phyloP scores from a whole-genome alignment of 1,140 invertebrate species.

The Ceratosolen fusciceps region DNA sequence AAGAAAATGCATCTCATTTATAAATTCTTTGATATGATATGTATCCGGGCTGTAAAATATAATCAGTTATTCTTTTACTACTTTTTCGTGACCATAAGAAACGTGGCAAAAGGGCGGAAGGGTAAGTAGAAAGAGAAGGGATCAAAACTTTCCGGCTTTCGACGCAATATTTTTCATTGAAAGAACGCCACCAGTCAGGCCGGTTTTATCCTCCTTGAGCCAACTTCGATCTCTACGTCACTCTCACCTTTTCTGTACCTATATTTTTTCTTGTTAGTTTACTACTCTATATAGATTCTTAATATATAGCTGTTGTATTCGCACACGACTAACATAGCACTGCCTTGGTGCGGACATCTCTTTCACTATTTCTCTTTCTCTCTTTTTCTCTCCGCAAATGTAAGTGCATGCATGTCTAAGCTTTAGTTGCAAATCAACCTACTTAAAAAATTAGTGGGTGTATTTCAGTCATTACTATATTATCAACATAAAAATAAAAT shows the following conservation, averaged over 20 bases:
- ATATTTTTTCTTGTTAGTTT: not conserved
- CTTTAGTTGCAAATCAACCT: too few species aligned
- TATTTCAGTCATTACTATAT: too few species aligned
- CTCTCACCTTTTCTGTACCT: not conserved
- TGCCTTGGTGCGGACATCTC: not conserved
- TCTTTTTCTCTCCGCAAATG: too few species aligned
- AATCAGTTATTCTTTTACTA: conserved; percentile 22
- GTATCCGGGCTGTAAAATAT: not conserved
- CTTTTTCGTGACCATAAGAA: not conserved
- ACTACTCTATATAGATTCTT: not conserved
- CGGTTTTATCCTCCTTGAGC: conserved; percentile 63
- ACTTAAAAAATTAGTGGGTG: too few species aligned
- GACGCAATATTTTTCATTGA: conserved; percentile 59
- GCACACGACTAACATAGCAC: not conserved
- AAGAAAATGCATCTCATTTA: not conserved
- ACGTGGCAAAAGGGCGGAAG: not conserved
- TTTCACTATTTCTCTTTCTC: too few species aligned
- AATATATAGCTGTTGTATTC: not conserved
- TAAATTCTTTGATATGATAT: conserved; percentile 7
- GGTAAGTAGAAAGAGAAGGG: not conserved
- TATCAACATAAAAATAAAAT: too few species aligned
- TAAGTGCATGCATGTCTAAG: too few species aligned
- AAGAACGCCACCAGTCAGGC: conserved; percentile 70
- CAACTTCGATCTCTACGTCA: not conserved
- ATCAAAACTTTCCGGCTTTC: conserved; percentile 45